Evolutionary conservation across 2,888 invertebrate genomes (phyloP).

Genomic region (Pollenia labialis): DNA sequence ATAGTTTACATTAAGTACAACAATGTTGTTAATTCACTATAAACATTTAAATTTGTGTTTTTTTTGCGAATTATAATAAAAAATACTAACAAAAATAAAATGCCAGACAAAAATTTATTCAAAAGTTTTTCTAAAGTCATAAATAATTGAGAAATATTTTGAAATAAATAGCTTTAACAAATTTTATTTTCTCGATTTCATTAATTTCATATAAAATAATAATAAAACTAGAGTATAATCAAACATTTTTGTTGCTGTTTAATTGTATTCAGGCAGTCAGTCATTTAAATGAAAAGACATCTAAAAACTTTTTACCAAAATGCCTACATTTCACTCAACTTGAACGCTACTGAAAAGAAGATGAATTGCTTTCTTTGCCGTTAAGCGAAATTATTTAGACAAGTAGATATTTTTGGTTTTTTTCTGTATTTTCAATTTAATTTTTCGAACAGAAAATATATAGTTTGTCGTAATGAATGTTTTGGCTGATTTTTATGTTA

Average conservation of each 20-base stretch:
- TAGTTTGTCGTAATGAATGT: constrained; percentile 34
- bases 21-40: too few species aligned
- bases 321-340: constrained; percentile 76
- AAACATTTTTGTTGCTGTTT: neutral
- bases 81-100: too few species aligned
- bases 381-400: constrained; percentile 51
- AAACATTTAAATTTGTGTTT: too few species aligned
- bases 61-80: too few species aligned
- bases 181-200: neutral
- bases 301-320: constrained; percentile 66
- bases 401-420: constrained; percentile 33
- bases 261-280: constrained; percentile 31
- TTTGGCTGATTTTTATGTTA: constrained; percentile 10
- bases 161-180: too few species aligned
- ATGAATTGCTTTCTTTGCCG: constrained; percentile 78
- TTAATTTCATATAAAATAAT: constrained; percentile 34
- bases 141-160: too few species aligned
- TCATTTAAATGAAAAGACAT: constrained; percentile 30
- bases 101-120: too few species aligned
- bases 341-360: constrained; percentile 82
- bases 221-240: constrained; percentile 38
- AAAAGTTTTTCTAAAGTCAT: too few species aligned
- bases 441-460: constrained; percentile 4
- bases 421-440: neutral
- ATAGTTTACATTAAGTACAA: too few species aligned